Base-by-base conservation (phyloP, 2,113 vertebrate genomes). In the Progne subis region DNA sequence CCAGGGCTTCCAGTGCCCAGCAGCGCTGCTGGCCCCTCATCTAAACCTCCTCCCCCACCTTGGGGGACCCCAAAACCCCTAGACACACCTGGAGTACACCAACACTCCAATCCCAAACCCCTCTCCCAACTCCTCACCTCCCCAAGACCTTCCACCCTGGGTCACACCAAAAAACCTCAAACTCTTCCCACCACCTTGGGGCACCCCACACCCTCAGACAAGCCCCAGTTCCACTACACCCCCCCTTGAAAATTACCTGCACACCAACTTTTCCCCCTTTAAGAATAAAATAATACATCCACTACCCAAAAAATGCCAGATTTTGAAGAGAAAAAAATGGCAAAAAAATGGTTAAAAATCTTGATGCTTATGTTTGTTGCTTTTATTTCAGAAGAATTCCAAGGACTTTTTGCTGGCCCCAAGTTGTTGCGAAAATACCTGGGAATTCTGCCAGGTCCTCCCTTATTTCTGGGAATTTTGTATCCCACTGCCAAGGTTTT, bases 161-260 rank as follows among this genome's bases (percentile, higher is more conserved):
- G 8, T 32, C 32, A 44, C 25, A 11, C 21, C 31, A 44, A 44
- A 64, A 32, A 6, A 26, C 12, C 6, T 52, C 18, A 39, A 65
- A 7, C 1, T 3, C 37, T 10, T 59, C 14, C 12, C 18, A 37
- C 14, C 26, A 28, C 32, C 16, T 8, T 46, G 32, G 18, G 37
- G 12, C 18, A 67, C 4, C 18, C 18, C 26, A 52, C 25, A 21
- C 11, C 43, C 15, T 6, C 25, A 25, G 11, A n/a, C 15, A 81
- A 88, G 4, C 8, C 18, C 18, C 5, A 65, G 0, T 23, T 15
- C 8, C 10, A 9, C 3, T 5, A 32, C 3, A 5, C 1, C 1
- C 5, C n/a, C 52, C 18, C 37, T 53, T 75, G 16, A 28, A 29
- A 67, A 60, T 26, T 26, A 52, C 7, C 7, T 16, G 28, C 28